Conservation (phyloP, 2,888 invertebrate genomes). For the Anthophora plumipes region DNA sequence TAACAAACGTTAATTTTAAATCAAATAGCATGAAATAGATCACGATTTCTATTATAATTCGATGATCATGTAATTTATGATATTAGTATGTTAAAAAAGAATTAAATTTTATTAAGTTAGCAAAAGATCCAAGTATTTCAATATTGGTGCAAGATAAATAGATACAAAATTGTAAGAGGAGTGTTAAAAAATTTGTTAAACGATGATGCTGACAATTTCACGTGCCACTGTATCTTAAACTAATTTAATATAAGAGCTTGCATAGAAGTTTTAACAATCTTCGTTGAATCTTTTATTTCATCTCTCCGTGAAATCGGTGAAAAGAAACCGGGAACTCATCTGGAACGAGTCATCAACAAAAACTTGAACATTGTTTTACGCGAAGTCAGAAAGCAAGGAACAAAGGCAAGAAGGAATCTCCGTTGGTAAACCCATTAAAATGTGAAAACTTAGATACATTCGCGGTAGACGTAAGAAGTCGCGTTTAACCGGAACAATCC, state of each 20-base stretch:
- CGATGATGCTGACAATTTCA: not conserved
- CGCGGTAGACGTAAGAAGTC: not conserved
- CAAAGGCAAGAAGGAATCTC: not conserved
- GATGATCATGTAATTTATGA: too few relatives aligned
- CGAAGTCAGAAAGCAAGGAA: not conserved
- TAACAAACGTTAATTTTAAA: too few relatives aligned
- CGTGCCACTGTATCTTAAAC: not conserved
- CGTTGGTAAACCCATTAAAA: constrained; percentile 20
- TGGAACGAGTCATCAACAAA: not conserved
- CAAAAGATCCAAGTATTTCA: too few relatives aligned
- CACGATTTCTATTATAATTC: too few relatives aligned
- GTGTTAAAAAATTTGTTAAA: not conserved
- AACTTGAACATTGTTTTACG: constrained; percentile 17
- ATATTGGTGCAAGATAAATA: too few relatives aligned
- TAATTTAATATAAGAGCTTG: not conserved
- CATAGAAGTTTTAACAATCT: not conserved
- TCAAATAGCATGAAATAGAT: too few relatives aligned
- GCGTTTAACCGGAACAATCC: not conserved
- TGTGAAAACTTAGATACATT: not conserved
- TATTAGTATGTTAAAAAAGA: too few relatives aligned
- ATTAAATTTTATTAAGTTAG: too few relatives aligned
- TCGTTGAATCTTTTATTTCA: not conserved
- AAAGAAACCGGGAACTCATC: not conserved
- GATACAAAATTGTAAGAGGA: too few relatives aligned
- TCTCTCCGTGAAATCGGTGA: not conserved